Evolutionary conservation across 1,140 invertebrate genomes (phyloP), one percentile per base, ranked within the genome.

Genomic region (Pissodes strobi): DNA sequence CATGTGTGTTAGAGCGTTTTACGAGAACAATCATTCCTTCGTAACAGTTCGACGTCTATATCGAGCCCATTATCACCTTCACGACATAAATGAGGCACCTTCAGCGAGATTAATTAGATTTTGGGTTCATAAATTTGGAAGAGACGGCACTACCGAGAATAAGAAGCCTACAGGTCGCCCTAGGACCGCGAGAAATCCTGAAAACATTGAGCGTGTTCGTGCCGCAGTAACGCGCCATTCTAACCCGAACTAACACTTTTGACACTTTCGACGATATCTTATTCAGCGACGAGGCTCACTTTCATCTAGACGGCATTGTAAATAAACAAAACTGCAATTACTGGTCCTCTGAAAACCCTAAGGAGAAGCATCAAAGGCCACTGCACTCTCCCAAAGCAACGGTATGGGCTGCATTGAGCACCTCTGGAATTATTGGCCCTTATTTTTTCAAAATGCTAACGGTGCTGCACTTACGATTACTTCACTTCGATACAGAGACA

Each of bases 101-200:
- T 51, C 6, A 8, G 30, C 30, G n/a, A 34, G n/a, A 8, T 34
- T 34, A 34, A 34, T 34, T 8, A 34, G 1, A 65, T 21, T 38
- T 13, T 57, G 21, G 18, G 48, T 67, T 56, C 12, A 18, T 51
- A 58, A 19, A 15, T 43, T 34, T 17, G 38, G 8, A 19, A 48
- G 66, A 15, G 46, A 48, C 49, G 1, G 1, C 13, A 0, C 9
- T 51, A 8, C 21, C 8, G 21, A 61, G 30, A 72, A 66, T 39
- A 58, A 58, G 41, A 45, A 45, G 15, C n/a, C 18, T 6, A 8
- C 41, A 9, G 41, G 18, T 9, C 41, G n/a, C 18, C 41, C 15
- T 6, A 15, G 41, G 41, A 9, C n/a, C 6, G n/a, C 41, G 13
- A 45, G 41, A 45, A 9, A 6, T 15, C 8, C 8, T 13, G 41